These are phyloP conservation scores for Drosophila grimshawi DNA, from an alignment of 1,140 invertebrate species.

Conservation along the genomic window DNA sequence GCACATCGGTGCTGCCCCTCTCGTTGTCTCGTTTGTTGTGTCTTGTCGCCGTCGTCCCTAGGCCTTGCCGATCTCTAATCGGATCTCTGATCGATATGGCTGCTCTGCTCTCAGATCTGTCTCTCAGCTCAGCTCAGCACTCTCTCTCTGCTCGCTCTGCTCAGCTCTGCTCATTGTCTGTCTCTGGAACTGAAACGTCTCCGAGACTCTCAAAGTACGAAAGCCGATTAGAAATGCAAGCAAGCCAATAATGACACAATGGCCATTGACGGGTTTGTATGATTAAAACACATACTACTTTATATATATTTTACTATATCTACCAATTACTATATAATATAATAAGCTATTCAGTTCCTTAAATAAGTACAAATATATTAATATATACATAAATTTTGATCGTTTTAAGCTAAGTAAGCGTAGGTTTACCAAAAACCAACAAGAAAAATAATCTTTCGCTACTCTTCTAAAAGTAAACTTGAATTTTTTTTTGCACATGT, in stretches of 20 bases:
- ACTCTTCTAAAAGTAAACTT: not conserved
- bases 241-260: slow-evolving; percentile 65
- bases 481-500: slow-evolving; percentile 37
- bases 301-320: slow-evolving; percentile 27
- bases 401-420: slow-evolving; percentile 35
- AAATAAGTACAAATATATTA: slow-evolving; percentile 12
- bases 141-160: slow-evolving; percentile 46
- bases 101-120: slow-evolving; percentile 34
- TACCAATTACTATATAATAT: not conserved
- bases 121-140: slow-evolving; percentile 42
- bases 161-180: slow-evolving; percentile 60
- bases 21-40: not conserved
- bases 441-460: not conserved
- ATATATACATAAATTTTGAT: slow-evolving; percentile 16
- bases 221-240: slow-evolving; percentile 75
- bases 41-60: slow-evolving; percentile 63
- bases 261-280: slow-evolving; percentile 75
- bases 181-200: slow-evolving; percentile 63
- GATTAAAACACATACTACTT: slow-evolving; percentile 70
- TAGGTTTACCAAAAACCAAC: slow-evolving; percentile 10
- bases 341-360: slow-evolving; percentile 47
- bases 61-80: slow-evolving; percentile 50
- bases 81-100: slow-evolving; percentile 31
- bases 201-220: slow-evolving; percentile 71
- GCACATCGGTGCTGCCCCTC: slow-evolving; percentile 65